These are phyloP conservation scores for Scaeva pyrastri DNA, from an alignment of 2,888 invertebrate species.

Conservation along the genomic window DNA sequence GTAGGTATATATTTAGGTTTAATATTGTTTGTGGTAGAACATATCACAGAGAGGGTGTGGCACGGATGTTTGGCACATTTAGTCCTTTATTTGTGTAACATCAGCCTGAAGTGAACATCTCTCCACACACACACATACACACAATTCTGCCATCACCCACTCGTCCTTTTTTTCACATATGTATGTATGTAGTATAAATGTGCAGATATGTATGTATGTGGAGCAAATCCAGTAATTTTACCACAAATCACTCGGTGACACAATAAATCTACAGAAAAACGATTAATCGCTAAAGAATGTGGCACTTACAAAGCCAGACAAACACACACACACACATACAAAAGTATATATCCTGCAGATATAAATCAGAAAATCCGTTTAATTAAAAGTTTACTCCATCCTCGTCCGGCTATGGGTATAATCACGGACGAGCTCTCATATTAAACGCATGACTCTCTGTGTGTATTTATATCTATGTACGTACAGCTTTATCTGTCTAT, in stretches of 20 bases:
- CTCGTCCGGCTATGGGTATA: conserved; percentile 61
- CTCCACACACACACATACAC: not conserved
- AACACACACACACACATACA: conserved; percentile 35
- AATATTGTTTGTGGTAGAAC: conserved; percentile 44
- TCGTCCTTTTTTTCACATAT: conserved; percentile 19
- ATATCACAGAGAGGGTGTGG: conserved; percentile 9
- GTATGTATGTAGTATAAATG: not conserved
- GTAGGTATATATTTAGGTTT: conserved; percentile 33
- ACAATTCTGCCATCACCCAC: not conserved
- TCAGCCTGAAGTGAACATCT: not conserved
- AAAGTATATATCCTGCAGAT: conserved; percentile 58
- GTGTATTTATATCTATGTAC: conserved; percentile 31
- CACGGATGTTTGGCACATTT: conserved; percentile 71
- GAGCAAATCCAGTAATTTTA: conserved; percentile 71
- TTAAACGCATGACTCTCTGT: conserved; percentile 60
- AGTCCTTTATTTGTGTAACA: conserved; percentile 69
- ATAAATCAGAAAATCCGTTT: conserved; percentile 76
- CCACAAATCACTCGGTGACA: conserved; percentile 77
- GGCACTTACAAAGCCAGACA: conserved; percentile 59
- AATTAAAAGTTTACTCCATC: conserved; percentile 75
- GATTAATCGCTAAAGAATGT: conserved; percentile 76
- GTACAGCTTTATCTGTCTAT: too few relatives aligned
- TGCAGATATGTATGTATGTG: not conserved
- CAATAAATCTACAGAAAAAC: conserved; percentile 77
- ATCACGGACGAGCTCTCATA: conserved; percentile 64